These are phyloP conservation scores for Salminus brasiliensis DNA, from an alignment of 2,113 vertebrate species.

Conservation along the genomic window DNA sequence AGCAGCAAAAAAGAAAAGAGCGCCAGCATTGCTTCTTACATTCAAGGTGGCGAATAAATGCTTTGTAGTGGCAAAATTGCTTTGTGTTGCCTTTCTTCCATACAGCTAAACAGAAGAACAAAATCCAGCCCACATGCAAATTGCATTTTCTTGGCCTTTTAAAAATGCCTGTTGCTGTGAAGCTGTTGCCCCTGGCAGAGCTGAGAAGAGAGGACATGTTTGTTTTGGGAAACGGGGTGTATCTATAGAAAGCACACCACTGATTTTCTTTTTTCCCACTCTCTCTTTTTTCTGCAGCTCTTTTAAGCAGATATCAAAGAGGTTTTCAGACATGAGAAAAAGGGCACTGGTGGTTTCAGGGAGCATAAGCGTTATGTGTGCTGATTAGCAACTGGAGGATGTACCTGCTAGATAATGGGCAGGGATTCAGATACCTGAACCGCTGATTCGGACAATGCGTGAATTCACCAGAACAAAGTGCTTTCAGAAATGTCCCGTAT, in stretches of 20 bases:
- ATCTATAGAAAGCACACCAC: neutral
- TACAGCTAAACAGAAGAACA: conserved; percentile 11
- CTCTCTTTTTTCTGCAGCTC: neutral
- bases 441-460: neutral
- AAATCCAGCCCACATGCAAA: neutral
- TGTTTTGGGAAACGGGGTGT: neutral
- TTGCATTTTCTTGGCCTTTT: neutral
- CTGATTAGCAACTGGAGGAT: neutral
- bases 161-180: neutral
- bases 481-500: neutral
- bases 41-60: neutral
- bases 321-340: conserved; percentile 26
- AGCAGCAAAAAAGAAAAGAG: no score
- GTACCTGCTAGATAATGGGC: neutral
- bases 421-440: neutral
- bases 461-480: neutral
- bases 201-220: neutral
- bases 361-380: conserved; percentile 8
- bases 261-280: neutral
- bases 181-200: neutral
- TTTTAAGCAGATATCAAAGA: conserved; percentile 30
- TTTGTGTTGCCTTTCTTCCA: conserved; percentile 24
- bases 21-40: neutral
- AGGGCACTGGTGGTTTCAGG: neutral
- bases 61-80: conserved; percentile 14